A percentile compares a stretch with the other conserved stretches of the same genome.
Evolutionary conservation across 2,888 invertebrate genomes (phyloP).

Genomic region (Apodemia mormo): DNA sequence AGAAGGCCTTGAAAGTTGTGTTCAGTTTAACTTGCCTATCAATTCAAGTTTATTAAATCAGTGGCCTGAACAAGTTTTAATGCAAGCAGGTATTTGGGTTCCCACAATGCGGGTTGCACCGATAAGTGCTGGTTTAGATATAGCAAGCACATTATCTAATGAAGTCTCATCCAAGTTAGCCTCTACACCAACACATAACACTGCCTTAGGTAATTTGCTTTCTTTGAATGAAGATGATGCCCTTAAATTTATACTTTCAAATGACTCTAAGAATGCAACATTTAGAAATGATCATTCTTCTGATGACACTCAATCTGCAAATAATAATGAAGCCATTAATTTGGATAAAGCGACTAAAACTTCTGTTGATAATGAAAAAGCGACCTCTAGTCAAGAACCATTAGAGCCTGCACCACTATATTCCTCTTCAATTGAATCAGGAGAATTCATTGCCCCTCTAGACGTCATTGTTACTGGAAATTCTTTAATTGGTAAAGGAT

Average conservation of each 20-base stretch:
- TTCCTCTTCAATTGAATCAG: slow-evolving; percentile 59
- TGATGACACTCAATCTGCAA: slow-evolving; percentile 37
- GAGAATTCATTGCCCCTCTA: slow-evolving; percentile 56
- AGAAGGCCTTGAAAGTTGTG: slow-evolving; percentile 88
- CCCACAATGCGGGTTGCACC: slow-evolving; percentile 90
- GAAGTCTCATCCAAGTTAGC: slow-evolving; percentile 66
- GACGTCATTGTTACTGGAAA: slow-evolving; percentile 80
- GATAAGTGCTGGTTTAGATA: slow-evolving; percentile 88
- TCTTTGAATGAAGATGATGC: slow-evolving; percentile 87
- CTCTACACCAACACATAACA: slow-evolving; percentile 62
- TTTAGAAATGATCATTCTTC: slow-evolving; percentile 23
- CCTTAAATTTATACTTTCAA: slow-evolving; percentile 85
- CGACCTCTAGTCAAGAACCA: slow-evolving; percentile 57
- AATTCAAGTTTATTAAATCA: slow-evolving; percentile 94
- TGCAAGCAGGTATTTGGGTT: slow-evolving; percentile 92
- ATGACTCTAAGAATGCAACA: slow-evolving; percentile 58
- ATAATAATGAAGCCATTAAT: slow-evolving; percentile 28
- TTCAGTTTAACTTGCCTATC: slow-evolving; percentile 87
- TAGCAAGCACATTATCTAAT: slow-evolving; percentile 84
- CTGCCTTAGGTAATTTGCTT: slow-evolving; percentile 73
- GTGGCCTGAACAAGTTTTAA: slow-evolving; percentile 92
- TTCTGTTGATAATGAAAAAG: slow-evolving; percentile 50
- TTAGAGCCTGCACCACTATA: slow-evolving; percentile 49
- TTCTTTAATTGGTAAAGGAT: slow-evolving; percentile 83
- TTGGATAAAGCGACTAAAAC: slow-evolving; percentile 25